A percentile compares a stretch with the other conserved stretches of the same genome.
Evolutionary conservation across 2,888 invertebrate species (phyloP).

Genomic region (Aphelenchoides bicaudatus): DNA sequence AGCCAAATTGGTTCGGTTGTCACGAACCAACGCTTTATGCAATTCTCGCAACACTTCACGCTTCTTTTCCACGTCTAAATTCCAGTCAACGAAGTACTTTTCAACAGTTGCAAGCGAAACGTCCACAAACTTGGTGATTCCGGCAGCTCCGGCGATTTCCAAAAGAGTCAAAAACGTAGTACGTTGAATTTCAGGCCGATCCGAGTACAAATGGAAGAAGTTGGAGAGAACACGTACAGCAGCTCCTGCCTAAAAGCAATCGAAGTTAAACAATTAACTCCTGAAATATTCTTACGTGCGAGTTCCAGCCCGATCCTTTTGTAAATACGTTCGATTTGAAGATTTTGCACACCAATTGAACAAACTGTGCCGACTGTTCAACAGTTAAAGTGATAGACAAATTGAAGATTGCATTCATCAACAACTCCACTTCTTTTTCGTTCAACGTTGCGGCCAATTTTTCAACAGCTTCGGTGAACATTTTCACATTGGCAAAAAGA

Average conservation of each 20-base stretch:
- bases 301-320: slow-evolving; percentile 48
- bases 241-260: slow-evolving; percentile 45
- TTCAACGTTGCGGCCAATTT: slow-evolving; percentile 19
- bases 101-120: slow-evolving; percentile 26
- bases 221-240: slow-evolving; percentile 74
- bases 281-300: slow-evolving; percentile 33
- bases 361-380: slow-evolving; percentile 81
- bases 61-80: slow-evolving; percentile 38
- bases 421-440: slow-evolving; percentile 76
- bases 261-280: neutral
- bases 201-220: slow-evolving; percentile 83
- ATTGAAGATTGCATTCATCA: slow-evolving; percentile 91
- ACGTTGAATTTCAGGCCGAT: slow-evolving; percentile 86
- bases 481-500: slow-evolving; percentile 20
- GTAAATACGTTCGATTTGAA: slow-evolving; percentile 23
- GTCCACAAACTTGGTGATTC: slow-evolving; percentile 33
- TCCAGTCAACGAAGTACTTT: slow-evolving; percentile 37
- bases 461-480: slow-evolving; percentile 20
- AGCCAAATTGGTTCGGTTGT: slow-evolving; percentile 67
- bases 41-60: slow-evolving; percentile 45
- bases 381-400: slow-evolving; percentile 82
- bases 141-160: slow-evolving; percentile 30
- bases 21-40: slow-evolving; percentile 61
- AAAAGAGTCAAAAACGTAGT: slow-evolving; percentile 66
- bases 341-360: slow-evolving; percentile 69